These are phyloP conservation scores for Thelohanellus kitauei DNA, from an alignment of 30 jellyfish, hydroid and myxozoan genomes.

Conservation along the genomic window DNA sequence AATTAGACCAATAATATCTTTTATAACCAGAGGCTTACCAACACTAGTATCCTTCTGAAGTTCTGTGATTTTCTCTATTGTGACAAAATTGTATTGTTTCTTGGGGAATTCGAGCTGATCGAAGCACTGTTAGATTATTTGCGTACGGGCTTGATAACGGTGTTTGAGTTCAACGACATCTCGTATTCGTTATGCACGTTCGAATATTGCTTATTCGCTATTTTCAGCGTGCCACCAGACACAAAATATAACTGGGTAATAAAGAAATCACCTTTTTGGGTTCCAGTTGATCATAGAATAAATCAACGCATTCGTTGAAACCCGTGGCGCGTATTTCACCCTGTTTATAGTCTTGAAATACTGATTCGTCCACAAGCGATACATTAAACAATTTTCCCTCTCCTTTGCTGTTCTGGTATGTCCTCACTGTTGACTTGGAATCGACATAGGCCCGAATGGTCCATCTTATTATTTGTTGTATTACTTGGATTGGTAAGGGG, in stretches of 20 bases:
- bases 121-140: slow-evolving; percentile 14
- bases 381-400: slow-evolving; percentile 57
- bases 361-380: slow-evolving; percentile 43
- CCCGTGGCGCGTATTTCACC: slow-evolving; percentile 94
- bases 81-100: slow-evolving; percentile 25
- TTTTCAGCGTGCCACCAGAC: slow-evolving; percentile 29
- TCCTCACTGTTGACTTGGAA: slow-evolving; percentile 24
- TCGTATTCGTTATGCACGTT: slow-evolving; percentile 56
- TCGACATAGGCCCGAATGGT: slow-evolving; percentile 59
- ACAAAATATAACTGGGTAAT: slow-evolving; percentile 27
- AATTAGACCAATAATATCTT: background rate
- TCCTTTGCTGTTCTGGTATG: slow-evolving; percentile 60
- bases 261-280: slow-evolving; percentile 22
- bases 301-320: slow-evolving; percentile 42
- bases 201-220: slow-evolving; percentile 70
- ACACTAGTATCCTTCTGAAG: slow-evolving; percentile 43
- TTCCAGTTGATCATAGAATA: slow-evolving; percentile 25
- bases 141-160: slow-evolving; percentile 32
- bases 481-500: too few relatives aligned
- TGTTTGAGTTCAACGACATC: slow-evolving; percentile 24
- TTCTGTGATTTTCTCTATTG: slow-evolving; percentile 23
- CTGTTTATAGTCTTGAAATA: slow-evolving; percentile 13
- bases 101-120: slow-evolving; percentile 39
- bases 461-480: too few relatives aligned
- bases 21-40: slow-evolving; percentile 15